phyloP scores from a whole-genome alignment of 2,888 invertebrate genomes.

The Drosophila subquinaria region DNA sequence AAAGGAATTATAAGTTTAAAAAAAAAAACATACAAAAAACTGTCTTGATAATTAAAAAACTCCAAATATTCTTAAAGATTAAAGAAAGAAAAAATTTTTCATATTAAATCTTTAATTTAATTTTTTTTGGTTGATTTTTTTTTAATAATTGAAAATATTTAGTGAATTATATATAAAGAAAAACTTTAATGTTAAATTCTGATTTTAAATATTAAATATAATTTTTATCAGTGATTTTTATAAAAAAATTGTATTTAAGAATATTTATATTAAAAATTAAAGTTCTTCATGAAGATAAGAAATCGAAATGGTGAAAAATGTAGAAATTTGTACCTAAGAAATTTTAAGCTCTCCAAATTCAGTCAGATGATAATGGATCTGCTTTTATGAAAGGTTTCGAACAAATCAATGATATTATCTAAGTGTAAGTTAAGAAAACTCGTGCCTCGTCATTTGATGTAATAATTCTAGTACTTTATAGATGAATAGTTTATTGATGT shows the following conservation, averaged over 20 bases:
- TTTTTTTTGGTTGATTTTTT: too few species aligned
- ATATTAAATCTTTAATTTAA: too few species aligned
- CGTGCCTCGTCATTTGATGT: conserved; percentile 64
- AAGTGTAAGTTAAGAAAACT: conserved; percentile 59
- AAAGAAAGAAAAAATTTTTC: too few species aligned
- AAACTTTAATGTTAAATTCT: too few species aligned
- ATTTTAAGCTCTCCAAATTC: neutral
- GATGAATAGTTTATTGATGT: conserved; percentile 5
- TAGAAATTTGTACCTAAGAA: neutral
- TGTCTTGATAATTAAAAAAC: neutral
- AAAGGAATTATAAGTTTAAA: neutral
- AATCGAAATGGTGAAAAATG: neutral
- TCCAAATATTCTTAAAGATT: neutral
- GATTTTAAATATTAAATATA: too few species aligned
- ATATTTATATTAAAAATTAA: too few species aligned
- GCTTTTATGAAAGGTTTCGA: conserved; percentile 32
- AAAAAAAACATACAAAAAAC: neutral
- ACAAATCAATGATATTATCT: conserved; percentile 50
- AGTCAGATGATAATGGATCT: neutral
- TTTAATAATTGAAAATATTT: too few species aligned
- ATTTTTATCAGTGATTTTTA: too few species aligned
- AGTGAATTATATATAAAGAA: too few species aligned
- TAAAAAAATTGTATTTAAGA: too few species aligned
- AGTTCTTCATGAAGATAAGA: neutral
- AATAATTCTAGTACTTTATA: conserved; percentile 5